A percentile compares a stretch with the other conserved stretches of the same genome.
phyloP scores from a whole-genome alignment of 2,888 invertebrate genomes.

The Temnothorax rugatulus region DNA sequence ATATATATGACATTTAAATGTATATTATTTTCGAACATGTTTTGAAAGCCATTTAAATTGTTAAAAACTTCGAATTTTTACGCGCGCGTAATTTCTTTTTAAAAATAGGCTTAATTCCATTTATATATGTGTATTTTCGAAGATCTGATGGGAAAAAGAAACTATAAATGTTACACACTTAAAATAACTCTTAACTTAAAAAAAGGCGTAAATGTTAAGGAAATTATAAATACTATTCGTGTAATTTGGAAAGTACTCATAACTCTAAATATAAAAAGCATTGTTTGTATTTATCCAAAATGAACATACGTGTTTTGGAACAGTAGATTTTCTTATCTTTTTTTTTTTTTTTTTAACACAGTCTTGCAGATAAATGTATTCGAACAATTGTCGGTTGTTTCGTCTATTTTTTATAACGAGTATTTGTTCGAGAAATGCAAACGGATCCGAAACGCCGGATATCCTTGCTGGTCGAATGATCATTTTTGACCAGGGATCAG shows the following conservation, averaged over 20 bases:
- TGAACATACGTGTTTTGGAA: background rate
- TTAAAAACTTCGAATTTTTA: background rate
- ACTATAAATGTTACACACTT: background rate
- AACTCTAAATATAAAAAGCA: background rate
- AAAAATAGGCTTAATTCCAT: background rate
- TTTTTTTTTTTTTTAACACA: background rate
- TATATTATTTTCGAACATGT: background rate
- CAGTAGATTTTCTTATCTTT: background rate
- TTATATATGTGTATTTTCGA: background rate
- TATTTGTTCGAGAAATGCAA: conserved; percentile 1
- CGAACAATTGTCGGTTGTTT: background rate
- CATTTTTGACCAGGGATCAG: conserved; percentile 32
- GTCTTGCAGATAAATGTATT: background rate
- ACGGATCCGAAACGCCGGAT: background rate
- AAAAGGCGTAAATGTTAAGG: background rate
- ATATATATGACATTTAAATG: background rate
- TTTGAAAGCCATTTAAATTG: background rate
- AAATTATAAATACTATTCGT: background rate
- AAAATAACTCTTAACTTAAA: background rate
- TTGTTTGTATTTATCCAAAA: background rate
- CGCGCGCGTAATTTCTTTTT: background rate
- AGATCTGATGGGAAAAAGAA: background rate
- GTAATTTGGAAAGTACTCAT: background rate
- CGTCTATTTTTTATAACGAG: background rate
- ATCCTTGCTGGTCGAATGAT: conserved; percentile 36